Conservation (phyloP, 2,888 invertebrate genomes). For the Netelia fuscicornis region DNA sequence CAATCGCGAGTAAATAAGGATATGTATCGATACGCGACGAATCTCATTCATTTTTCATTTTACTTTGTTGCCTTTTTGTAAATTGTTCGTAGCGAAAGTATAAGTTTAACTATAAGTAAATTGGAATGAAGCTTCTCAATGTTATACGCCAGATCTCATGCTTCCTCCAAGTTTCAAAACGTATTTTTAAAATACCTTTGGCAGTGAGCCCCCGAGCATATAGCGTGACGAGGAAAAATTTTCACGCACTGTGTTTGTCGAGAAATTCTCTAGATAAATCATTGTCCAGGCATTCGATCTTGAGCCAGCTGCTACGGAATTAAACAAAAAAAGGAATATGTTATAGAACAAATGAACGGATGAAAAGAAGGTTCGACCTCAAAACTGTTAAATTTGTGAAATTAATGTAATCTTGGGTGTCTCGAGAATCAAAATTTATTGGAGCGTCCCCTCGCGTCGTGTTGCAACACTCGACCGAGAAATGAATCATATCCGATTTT, state of each 20-base stretch:
- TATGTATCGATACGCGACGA: neutral
- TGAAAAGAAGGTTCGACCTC: neutral
- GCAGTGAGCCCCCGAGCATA: slow-evolving; percentile 66
- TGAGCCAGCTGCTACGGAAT: neutral
- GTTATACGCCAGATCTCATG: slow-evolving; percentile 44
- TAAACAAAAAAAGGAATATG: neutral
- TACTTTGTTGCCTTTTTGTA: neutral
- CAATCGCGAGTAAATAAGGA: neutral
- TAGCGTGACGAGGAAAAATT: slow-evolving; percentile 21
- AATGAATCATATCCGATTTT: slow-evolving; percentile 60
- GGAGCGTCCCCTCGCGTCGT: slow-evolving; percentile 31
- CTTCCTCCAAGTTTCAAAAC: slow-evolving; percentile 49
- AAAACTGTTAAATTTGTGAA: neutral
- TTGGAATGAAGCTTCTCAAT: slow-evolving; percentile 13
- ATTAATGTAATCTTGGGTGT: slow-evolving; percentile 10
- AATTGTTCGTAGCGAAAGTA: neutral
- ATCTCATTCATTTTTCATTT: neutral
- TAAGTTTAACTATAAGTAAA: slow-evolving; percentile 11
- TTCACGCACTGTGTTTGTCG: slow-evolving; percentile 23
- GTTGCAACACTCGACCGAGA: slow-evolving; percentile 40
- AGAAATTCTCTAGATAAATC: slow-evolving; percentile 36
- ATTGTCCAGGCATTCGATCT: slow-evolving; percentile 36
- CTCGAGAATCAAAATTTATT: slow-evolving; percentile 45
- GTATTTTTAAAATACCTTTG: slow-evolving; percentile 73
- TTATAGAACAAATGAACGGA: too few species aligned